Percentiles rank a stretch among this genome's conserved stretches.
phyloP scores from a whole-genome alignment of 2,888 invertebrate species.

The Drosophila neonasuta region DNA sequence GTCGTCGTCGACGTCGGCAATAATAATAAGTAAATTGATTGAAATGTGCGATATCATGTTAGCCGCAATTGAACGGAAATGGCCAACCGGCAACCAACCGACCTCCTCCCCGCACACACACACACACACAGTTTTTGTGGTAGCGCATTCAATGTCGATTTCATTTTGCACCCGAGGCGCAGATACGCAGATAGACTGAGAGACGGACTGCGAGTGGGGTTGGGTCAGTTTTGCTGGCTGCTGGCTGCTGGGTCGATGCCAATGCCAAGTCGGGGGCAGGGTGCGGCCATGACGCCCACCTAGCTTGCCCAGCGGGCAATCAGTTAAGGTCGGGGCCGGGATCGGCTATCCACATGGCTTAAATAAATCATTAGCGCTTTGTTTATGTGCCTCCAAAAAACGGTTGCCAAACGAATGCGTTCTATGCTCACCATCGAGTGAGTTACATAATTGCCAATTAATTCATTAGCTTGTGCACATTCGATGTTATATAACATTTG shows the following conservation, averaged over 20 bases:
- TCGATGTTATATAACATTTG: slow-evolving; percentile 14
- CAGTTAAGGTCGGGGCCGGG: slow-evolving; percentile 53
- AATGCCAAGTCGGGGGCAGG: slow-evolving; percentile 62
- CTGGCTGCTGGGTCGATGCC: slow-evolving; percentile 64
- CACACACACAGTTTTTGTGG: slow-evolving; percentile 59
- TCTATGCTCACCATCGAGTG: slow-evolving; percentile 6
- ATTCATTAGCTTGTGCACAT: slow-evolving; percentile 12
- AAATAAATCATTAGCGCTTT: slow-evolving; percentile 72
- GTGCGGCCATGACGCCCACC: slow-evolving; percentile 68
- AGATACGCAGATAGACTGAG: slow-evolving; percentile 69
- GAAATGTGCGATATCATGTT: slow-evolving; percentile 77
- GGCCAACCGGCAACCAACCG: slow-evolving; percentile 25
- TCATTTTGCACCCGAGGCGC: slow-evolving; percentile 73
- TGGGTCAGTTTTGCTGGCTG: slow-evolving; percentile 36
- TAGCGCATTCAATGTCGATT: slow-evolving; percentile 77
- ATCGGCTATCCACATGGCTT: slow-evolving; percentile 45
- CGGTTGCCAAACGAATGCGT: slow-evolving; percentile 9
- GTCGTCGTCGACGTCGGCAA: slow-evolving; percentile 44
- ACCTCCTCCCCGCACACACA: slow-evolving; percentile 8
- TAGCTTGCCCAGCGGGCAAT: slow-evolving; percentile 68
- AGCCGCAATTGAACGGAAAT: slow-evolving; percentile 70
- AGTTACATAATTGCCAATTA: slow-evolving; percentile 14
- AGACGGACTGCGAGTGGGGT: slow-evolving; percentile 35
- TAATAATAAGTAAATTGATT: slow-evolving; percentile 75
- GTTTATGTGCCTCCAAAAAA: slow-evolving; percentile 26